These are phyloP conservation scores for Papilio xuthus DNA, from an alignment of 1,140 invertebrate genomes.

Conservation along the genomic window DNA sequence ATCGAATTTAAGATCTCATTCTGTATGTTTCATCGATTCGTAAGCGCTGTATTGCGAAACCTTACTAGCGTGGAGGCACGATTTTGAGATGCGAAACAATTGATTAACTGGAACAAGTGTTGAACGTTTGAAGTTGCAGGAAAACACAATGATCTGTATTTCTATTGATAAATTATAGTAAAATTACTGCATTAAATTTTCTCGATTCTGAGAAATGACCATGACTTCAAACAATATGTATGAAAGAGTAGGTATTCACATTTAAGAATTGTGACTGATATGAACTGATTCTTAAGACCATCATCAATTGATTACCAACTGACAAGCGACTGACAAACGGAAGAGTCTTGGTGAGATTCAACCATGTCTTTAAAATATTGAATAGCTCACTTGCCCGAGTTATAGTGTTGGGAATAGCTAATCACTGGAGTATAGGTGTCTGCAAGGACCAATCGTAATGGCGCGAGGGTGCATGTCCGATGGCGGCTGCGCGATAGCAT, in stretches of 20 bases:
- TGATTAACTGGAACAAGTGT: constrained; percentile 8
- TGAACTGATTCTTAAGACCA: background rate
- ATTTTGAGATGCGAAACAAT: constrained; percentile 4
- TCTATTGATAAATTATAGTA: background rate
- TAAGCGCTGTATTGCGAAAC: constrained; percentile 11
- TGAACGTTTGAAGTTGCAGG: background rate
- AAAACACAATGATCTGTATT: background rate
- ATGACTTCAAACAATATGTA: background rate
- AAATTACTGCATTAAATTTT: too few species aligned
- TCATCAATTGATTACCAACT: background rate
- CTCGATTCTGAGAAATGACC: too few species aligned
- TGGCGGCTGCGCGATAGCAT: constrained; percentile 75
- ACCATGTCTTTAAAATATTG: background rate
- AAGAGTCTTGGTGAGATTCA: background rate
- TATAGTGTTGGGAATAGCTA: constrained; percentile 62
- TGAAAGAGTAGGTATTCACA: too few species aligned
- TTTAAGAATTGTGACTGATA: background rate
- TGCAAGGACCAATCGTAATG: constrained; percentile 73
- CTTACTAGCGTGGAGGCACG: background rate
- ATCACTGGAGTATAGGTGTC: constrained; percentile 67
- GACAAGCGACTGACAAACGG: background rate
- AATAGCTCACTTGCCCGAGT: background rate
- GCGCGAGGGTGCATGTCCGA: constrained; percentile 74
- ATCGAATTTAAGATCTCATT: constrained; percentile 18
- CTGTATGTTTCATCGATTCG: constrained; percentile 22